phyloP scores from a whole-genome alignment of 2,888 invertebrate genomes.

The Siphlonurus alternatus region DNA sequence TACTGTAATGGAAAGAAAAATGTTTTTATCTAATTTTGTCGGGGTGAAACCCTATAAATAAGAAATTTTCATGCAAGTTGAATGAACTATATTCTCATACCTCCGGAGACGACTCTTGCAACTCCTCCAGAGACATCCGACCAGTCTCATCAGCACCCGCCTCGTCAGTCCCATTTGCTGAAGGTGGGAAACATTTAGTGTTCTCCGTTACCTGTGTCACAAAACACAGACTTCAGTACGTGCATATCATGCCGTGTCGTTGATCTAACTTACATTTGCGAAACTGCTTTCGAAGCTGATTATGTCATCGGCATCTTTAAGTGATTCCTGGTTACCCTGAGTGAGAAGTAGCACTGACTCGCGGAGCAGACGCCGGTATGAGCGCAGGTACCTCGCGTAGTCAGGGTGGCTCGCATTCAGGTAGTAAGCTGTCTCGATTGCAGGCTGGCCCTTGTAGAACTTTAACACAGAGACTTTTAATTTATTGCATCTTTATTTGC shows the following conservation, averaged over 20 bases:
- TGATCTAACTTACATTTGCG: constrained; percentile 24
- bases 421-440: constrained; percentile 27
- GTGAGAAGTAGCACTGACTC: constrained; percentile 26
- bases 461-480: constrained; percentile 22
- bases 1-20: too few species aligned
- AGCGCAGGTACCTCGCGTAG: constrained; percentile 22
- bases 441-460: constrained; percentile 29
- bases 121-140: constrained; percentile 12
- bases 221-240: background rate
- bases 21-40: too few species aligned
- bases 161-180: constrained; percentile 9
- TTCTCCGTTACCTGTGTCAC: constrained; percentile 9
- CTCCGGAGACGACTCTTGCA: constrained; percentile 12
- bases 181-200: constrained; percentile 8
- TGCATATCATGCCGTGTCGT: background rate
- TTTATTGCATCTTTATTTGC: too few species aligned
- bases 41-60: too few species aligned
- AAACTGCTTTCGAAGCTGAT: constrained; percentile 29
- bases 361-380: constrained; percentile 28
- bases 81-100: too few species aligned
- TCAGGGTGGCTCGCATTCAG: constrained; percentile 27
- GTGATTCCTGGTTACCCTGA: constrained; percentile 19
- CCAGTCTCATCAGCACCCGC: constrained; percentile 8
- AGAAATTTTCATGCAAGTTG: too few species aligned
- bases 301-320: constrained; percentile 23